Percentiles rank a stretch among this genome's conserved stretches.
Evolutionary conservation across 2,888 invertebrate genomes (phyloP).

Genomic region (Caradrina clavipalpis): DNA sequence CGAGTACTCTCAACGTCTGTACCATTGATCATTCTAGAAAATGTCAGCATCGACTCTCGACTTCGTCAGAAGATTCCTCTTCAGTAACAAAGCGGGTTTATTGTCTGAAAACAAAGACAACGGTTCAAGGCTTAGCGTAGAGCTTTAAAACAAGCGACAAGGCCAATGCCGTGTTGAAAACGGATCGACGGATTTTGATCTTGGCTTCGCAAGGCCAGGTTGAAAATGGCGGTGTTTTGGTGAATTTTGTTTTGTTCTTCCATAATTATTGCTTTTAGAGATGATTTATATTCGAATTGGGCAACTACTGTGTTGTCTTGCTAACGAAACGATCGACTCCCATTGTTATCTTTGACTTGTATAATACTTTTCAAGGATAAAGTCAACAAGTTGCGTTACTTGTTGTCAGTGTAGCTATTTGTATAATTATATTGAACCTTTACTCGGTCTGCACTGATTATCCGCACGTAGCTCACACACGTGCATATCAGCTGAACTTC

Average conservation of each 20-base stretch:
- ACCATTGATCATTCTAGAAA: conserved; percentile 80
- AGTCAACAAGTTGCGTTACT: neutral
- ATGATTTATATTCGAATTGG: conserved; percentile 31
- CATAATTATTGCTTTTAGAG: conserved; percentile 26
- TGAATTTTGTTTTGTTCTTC: conserved; percentile 36
- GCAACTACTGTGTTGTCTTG: conserved; percentile 11
- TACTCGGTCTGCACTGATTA: conserved; percentile 19
- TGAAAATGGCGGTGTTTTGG: conserved; percentile 35
- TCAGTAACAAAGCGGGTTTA: conserved; percentile 83
- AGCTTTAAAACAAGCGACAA: conserved; percentile 73
- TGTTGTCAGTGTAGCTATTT: neutral
- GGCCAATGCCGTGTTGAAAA: conserved; percentile 61
- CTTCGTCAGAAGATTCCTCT: conserved; percentile 75
- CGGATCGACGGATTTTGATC: conserved; percentile 50
- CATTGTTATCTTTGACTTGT: conserved; percentile 13
- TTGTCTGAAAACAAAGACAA: conserved; percentile 87
- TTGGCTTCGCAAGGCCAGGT: conserved; percentile 33
- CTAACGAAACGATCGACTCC: conserved; percentile 14
- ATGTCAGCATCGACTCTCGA: conserved; percentile 69
- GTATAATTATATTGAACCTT: conserved; percentile 23
- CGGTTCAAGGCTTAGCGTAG: conserved; percentile 78
- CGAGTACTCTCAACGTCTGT: conserved; percentile 77
- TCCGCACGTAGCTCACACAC: conserved; percentile 33
- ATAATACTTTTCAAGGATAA: neutral
- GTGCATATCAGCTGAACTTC: conserved; percentile 37